Conservation (phyloP, 2,888 invertebrate genomes). For the Dichetophora obliterata region DNA sequence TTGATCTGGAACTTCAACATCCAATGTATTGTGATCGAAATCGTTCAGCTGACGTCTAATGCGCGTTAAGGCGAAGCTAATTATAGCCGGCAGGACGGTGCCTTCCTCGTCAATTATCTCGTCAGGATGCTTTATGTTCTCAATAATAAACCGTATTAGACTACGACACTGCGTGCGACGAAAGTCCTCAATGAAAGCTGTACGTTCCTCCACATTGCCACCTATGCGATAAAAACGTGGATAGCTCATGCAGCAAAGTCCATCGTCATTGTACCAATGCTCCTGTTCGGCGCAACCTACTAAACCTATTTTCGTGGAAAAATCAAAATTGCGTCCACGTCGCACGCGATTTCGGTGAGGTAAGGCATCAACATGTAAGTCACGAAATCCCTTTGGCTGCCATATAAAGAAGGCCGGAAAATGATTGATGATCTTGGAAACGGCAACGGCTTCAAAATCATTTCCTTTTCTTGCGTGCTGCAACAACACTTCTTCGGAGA, state of each 20-base stretch:
- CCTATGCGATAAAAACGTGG: slow-evolving; percentile 75
- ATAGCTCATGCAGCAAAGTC: slow-evolving; percentile 72
- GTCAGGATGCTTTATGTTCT: slow-evolving; percentile 44
- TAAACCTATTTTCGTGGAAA: slow-evolving; percentile 72
- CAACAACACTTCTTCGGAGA: slow-evolving; percentile 59
- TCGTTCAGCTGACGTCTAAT: slow-evolving; percentile 56
- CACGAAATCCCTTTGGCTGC: slow-evolving; percentile 71
- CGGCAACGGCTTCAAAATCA: slow-evolving; percentile 67
- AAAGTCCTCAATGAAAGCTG: slow-evolving; percentile 74
- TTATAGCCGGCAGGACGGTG: slow-evolving; percentile 63
- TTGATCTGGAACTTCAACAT: slow-evolving; percentile 47
- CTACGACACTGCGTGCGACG: slow-evolving; percentile 83
- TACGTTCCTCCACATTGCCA: slow-evolving; percentile 60
- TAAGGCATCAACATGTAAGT: slow-evolving; percentile 55
- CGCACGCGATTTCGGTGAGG: slow-evolving; percentile 64
- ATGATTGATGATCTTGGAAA: slow-evolving; percentile 75
- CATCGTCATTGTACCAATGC: slow-evolving; percentile 62
- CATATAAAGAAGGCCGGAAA: slow-evolving; percentile 81
- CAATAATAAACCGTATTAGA: slow-evolving; percentile 74
- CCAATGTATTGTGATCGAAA: slow-evolving; percentile 54
- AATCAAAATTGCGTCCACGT: slow-evolving; percentile 63
- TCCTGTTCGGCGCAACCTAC: slow-evolving; percentile 64
- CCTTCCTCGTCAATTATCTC: slow-evolving; percentile 71
- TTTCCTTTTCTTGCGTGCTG: slow-evolving; percentile 63
- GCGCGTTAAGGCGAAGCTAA: slow-evolving; percentile 53